Percentiles rank a stretch among this genome's conserved stretches.
Evolutionary conservation across 2,888 invertebrate species (phyloP).

Genomic region (Cremastinae sp.): DNA sequence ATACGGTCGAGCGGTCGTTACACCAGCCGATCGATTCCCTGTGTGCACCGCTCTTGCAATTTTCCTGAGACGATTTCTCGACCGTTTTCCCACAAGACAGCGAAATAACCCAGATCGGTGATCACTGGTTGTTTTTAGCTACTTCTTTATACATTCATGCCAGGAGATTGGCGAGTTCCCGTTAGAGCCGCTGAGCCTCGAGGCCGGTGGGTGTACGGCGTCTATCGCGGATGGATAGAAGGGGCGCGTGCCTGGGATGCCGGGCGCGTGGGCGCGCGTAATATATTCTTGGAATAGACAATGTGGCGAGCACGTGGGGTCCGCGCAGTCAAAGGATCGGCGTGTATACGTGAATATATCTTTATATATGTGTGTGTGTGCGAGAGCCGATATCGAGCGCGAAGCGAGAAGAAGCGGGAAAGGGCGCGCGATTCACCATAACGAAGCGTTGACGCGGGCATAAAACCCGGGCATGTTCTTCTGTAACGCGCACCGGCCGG

Average conservation of each 20-base stretch:
- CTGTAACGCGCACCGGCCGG: constrained; percentile 1
- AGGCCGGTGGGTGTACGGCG: not conserved
- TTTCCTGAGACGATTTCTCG: too few relatives aligned
- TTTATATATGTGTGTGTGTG: constrained; percentile 26
- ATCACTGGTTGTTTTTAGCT: not conserved
- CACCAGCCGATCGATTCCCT: too few relatives aligned
- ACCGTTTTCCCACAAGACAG: not conserved
- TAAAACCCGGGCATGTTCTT: constrained; percentile 74
- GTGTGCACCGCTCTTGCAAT: too few relatives aligned
- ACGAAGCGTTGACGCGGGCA: constrained; percentile 79
- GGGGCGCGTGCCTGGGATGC: constrained; percentile 63
- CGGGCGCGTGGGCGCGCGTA: constrained; percentile 75
- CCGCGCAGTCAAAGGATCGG: constrained; percentile 33
- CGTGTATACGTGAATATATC: constrained; percentile 18
- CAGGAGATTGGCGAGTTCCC: not conserved
- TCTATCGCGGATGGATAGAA: constrained; percentile 25
- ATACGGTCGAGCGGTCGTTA: too few relatives aligned
- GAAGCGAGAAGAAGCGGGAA: constrained; percentile 39
- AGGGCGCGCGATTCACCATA: constrained; percentile 65
- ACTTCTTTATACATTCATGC: not conserved
- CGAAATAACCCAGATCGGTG: not conserved
- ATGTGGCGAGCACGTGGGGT: constrained; percentile 76
- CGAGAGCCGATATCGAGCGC: constrained; percentile 72
- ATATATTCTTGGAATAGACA: constrained; percentile 78
- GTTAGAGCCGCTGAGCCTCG: not conserved